A percentile compares a stretch with the other conserved stretches of the same genome.
phyloP scores from a whole-genome alignment of 2,797 vertebrate genomes.

The Gymnoscopelus braueri region DNA sequence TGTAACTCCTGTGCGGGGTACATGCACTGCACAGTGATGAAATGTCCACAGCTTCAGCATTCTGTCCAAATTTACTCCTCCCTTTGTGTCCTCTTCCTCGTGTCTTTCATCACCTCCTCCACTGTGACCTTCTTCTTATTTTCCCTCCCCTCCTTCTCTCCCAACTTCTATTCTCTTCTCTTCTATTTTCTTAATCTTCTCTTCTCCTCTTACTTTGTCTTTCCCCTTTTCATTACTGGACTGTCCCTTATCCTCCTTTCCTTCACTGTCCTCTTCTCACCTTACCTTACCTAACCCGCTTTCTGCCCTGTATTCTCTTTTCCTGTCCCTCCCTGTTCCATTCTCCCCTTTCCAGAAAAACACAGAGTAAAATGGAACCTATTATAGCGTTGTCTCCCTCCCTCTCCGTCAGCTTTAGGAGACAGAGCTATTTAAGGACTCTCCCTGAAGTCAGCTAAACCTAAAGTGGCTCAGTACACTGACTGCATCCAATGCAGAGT shows the following conservation, averaged over 20 bases:
- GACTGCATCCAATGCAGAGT: slow-evolving; percentile 15
- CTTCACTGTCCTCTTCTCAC: not conserved
- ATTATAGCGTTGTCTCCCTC: not conserved
- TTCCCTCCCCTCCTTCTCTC: not conserved
- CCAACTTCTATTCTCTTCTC: not conserved
- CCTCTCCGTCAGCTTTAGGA: not conserved
- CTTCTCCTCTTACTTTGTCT: not conserved
- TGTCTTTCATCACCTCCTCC: not conserved
- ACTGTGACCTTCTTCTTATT: not conserved
- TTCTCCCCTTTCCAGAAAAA: not conserved
- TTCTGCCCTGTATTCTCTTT: not conserved
- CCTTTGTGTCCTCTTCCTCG: not conserved
- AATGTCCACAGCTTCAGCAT: not conserved
- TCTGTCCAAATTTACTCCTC: not conserved
- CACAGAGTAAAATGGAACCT: slow-evolving; percentile 1
- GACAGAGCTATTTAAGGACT: slow-evolving; percentile 6
- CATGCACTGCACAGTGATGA: no score
- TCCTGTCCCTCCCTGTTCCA: not conserved
- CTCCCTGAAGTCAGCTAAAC: not conserved
- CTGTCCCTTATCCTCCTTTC: not conserved
- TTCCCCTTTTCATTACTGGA: not conserved
- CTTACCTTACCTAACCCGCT: not conserved
- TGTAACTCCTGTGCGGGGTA: not conserved
- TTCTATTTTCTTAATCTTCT: not conserved
- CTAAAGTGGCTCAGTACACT: slow-evolving; percentile 10